These are phyloP conservation scores for Rostratula benghalensis DNA, from an alignment of 2,113 vertebrate species.

Conservation along the genomic window DNA sequence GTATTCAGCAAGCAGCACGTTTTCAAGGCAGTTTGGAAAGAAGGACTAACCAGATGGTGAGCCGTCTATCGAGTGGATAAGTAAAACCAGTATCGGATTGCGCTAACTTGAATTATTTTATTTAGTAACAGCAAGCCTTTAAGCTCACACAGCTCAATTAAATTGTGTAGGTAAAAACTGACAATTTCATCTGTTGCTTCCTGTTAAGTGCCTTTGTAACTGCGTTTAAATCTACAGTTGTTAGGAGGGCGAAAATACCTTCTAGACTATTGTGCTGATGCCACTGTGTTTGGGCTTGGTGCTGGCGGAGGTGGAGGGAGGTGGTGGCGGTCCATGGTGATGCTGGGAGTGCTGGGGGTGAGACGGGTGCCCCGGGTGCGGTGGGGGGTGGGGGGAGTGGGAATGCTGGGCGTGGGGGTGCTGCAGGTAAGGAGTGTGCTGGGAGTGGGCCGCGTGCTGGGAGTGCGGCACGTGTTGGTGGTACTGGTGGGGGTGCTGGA, in stretches of 20 bases:
- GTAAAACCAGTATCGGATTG: constrained; percentile 20
- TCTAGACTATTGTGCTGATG: constrained; percentile 94
- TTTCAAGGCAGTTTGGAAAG: constrained; percentile 58
- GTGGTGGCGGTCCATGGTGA: constrained; percentile 81
- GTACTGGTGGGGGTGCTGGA: constrained; percentile 84
- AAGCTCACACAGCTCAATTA: constrained; percentile 58
- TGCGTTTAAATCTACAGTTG: neutral
- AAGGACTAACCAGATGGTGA: constrained; percentile 3
- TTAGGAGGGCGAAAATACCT: neutral
- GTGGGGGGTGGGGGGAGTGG: constrained; percentile 69
- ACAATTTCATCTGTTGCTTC: constrained; percentile 12
- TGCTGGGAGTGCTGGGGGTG: constrained; percentile 77
- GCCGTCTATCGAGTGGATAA: neutral
- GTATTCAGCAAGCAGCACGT: constrained; percentile 45
- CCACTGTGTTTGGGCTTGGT: constrained; percentile 94
- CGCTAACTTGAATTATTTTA: constrained; percentile 26
- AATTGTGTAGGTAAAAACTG: constrained; percentile 2
- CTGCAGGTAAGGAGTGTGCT: constrained; percentile 53
- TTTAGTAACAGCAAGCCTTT: constrained; percentile 44
- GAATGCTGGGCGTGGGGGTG: constrained; percentile 71
- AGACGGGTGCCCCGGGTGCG: constrained; percentile 73
- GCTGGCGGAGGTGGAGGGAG: constrained; percentile 78
- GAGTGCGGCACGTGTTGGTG: constrained; percentile 75
- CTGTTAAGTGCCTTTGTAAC: constrained; percentile 20
- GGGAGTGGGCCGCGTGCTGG: constrained; percentile 72